Conservation (phyloP, 2,888 invertebrate species). For the Corythucha ciliata region DNA sequence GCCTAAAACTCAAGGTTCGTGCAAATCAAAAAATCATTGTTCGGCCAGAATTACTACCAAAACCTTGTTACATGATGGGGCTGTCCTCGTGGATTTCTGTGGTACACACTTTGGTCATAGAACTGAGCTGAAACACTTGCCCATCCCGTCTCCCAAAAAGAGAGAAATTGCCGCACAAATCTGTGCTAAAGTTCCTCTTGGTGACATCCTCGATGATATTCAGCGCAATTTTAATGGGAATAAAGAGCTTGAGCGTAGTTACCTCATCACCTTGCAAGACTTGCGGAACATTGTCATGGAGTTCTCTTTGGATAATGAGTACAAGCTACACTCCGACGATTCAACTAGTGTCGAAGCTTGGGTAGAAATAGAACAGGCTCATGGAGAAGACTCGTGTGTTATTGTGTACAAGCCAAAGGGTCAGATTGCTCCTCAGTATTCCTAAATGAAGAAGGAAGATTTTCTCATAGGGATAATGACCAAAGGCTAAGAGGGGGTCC, state of each 20-base stretch:
- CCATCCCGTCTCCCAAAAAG: slow-evolving; percentile 5
- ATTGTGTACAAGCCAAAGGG: slow-evolving; percentile 11
- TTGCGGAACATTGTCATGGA: slow-evolving; percentile 8
- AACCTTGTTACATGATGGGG: neutral
- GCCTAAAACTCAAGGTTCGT: neutral
- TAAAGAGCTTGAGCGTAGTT: neutral
- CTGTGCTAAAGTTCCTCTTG: slow-evolving; percentile 11
- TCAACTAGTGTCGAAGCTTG: neutral
- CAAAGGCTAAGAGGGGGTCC: slow-evolving; percentile 31
- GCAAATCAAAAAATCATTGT: neutral
- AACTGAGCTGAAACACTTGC: slow-evolving; percentile 6
- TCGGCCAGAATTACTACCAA: slow-evolving; percentile 2
- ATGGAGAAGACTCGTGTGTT: slow-evolving; percentile 7
- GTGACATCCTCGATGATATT: slow-evolving; percentile 5
- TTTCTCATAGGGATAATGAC: slow-evolving; percentile 37
- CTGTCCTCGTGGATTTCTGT: neutral
- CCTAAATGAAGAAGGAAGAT: slow-evolving; percentile 29
- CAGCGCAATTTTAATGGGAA: neutral
- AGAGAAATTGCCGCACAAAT: slow-evolving; percentile 9
- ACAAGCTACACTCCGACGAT: slow-evolving; percentile 1
- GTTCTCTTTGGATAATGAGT: slow-evolving; percentile 12
- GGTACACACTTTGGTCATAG: slow-evolving; percentile 16
- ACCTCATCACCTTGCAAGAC: slow-evolving; percentile 2
- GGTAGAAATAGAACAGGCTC: neutral
- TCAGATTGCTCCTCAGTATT: neutral